Evolutionary conservation across 2,113 vertebrate genomes (phyloP).

Genomic region (Conger conger): DNA sequence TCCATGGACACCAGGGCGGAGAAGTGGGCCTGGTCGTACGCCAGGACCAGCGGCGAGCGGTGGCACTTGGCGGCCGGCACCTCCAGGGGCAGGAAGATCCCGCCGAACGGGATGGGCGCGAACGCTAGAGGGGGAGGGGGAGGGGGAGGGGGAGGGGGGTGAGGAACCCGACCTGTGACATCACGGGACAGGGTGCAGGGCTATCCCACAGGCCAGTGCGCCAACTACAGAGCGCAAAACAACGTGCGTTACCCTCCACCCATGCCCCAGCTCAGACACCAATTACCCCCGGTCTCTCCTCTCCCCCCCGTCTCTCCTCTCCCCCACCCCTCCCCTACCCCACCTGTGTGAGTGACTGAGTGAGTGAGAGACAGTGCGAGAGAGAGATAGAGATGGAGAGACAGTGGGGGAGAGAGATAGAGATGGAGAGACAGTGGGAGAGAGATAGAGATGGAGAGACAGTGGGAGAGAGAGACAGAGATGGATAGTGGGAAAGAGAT

Average conservation of each 20-base stretch:
- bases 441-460: too few species aligned
- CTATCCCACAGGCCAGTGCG: too few species aligned
- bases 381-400: too few species aligned
- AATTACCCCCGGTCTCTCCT: background rate
- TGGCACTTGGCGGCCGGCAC: slow-evolving; percentile 88
- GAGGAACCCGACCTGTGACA: background rate
- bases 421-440: too few species aligned
- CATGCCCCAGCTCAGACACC: background rate
- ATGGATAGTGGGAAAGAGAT: too few species aligned
- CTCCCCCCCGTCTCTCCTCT: too few species aligned
- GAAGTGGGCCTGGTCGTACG: slow-evolving; percentile 96
- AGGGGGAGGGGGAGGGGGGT: background rate
- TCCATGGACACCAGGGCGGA: slow-evolving; percentile 98
- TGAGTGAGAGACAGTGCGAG: too few species aligned
- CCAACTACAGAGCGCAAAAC: too few species aligned
- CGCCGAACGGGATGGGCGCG: slow-evolving; percentile 95
- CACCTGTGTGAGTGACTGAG: too few species aligned
- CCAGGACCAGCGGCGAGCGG: slow-evolving; percentile 87
- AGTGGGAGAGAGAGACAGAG: too few species aligned
- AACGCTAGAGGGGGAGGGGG: slow-evolving; percentile 72
- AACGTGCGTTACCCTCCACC: background rate
- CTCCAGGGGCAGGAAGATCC: slow-evolving; percentile 93
- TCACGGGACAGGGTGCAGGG: background rate
- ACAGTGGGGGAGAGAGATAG: too few species aligned
- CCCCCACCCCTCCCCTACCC: too few species aligned